phyloP scores from a whole-genome alignment of 2,113 vertebrate genomes.

The Spea multiplicata region DNA sequence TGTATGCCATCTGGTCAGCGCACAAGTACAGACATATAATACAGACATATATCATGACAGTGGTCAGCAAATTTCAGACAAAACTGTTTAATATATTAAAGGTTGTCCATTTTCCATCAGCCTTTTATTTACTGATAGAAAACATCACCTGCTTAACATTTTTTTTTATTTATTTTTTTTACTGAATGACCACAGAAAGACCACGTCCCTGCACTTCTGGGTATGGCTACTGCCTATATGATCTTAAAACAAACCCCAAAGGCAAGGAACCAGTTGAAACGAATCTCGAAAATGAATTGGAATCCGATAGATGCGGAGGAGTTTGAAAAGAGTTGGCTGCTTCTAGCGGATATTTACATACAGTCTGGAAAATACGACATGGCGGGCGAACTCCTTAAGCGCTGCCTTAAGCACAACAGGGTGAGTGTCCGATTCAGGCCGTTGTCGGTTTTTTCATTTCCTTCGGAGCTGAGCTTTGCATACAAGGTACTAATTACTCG shows the following conservation, averaged over 20 bases:
- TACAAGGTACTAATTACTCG: too few species aligned
- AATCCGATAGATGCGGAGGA: conserved; percentile 90
- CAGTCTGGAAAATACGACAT: conserved; percentile 94
- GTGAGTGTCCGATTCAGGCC: conserved; percentile 58
- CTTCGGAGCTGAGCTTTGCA: background rate
- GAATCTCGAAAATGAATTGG: conserved; percentile 96
- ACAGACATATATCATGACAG: too few species aligned
- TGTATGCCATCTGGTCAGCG: too few species aligned
- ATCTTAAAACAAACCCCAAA: conserved; percentile 91
- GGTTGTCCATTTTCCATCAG: too few species aligned
- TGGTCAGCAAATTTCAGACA: too few species aligned
- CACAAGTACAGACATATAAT: too few species aligned
- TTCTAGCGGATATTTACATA: conserved; percentile 96
- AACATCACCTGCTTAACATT: too few species aligned
- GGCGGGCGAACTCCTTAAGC: conserved; percentile 86
- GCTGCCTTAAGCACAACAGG: conserved; percentile 89
- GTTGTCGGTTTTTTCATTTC: background rate
- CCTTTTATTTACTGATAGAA: too few species aligned
- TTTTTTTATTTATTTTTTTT: accelerated
- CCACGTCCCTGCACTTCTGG: conserved; percentile 88
- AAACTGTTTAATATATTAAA: too few species aligned
- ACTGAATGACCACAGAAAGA: conserved; percentile 74
- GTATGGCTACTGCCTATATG: conserved; percentile 95
- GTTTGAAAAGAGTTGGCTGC: conserved; percentile 96
- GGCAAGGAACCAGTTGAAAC: conserved; percentile 93